phyloP scores from a whole-genome alignment of 2,113 vertebrate genomes.

The Gorsachius goisagi region DNA sequence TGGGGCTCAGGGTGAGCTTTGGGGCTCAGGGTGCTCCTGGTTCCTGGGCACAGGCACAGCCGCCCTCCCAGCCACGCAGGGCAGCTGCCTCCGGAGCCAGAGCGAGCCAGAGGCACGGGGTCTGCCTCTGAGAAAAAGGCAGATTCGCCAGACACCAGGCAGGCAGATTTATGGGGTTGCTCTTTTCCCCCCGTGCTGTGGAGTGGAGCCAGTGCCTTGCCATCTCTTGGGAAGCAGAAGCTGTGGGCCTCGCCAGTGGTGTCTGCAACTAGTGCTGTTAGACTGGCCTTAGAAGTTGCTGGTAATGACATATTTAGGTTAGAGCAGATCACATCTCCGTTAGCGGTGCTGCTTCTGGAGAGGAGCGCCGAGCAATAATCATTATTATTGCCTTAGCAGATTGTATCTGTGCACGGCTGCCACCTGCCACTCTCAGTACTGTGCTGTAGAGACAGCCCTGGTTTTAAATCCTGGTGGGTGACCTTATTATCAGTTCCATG shows the following conservation, averaged over 20 bases:
- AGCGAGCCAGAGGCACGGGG: background rate
- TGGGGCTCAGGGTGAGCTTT: background rate
- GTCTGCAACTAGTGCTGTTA: background rate
- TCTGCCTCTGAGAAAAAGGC: background rate
- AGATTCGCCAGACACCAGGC: background rate
- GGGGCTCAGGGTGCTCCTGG: background rate
- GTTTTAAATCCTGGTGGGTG: constrained; percentile 7
- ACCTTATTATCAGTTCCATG: background rate
- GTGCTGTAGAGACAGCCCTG: background rate
- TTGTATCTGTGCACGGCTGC: background rate
- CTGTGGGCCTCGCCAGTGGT: background rate
- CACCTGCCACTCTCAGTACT: background rate
- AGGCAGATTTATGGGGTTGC: background rate
- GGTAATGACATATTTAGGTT: background rate
- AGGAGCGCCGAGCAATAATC: background rate
- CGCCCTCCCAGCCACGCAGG: accelerated
- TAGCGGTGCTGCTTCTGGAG: constrained; percentile 11
- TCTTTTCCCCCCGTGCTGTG: background rate
- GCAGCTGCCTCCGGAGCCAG: background rate
- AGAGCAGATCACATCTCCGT: constrained; percentile 21
- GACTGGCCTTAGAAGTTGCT: background rate
- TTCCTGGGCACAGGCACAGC: background rate
- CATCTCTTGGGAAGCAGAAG: background rate
- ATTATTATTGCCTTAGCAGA: constrained; percentile 31
- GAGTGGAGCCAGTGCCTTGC: background rate